These are phyloP conservation scores for Pristionchus japonicus DNA, from an alignment of 2,888 invertebrate genomes.

Conservation along the genomic window DNA sequence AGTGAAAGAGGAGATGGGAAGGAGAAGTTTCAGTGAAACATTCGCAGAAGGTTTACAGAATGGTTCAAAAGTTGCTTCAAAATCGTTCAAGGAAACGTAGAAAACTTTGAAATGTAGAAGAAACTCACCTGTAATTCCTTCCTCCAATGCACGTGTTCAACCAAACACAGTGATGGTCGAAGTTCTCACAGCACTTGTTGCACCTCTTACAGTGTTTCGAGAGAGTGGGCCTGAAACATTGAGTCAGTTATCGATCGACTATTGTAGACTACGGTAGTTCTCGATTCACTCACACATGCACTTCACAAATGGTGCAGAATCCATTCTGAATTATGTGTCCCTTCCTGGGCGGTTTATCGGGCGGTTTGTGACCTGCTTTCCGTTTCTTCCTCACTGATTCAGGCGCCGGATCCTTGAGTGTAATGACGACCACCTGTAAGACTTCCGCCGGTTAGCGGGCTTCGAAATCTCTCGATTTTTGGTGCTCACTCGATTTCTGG, in stretches of 20 bases:
- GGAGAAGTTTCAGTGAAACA: background rate
- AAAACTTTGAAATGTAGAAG: background rate
- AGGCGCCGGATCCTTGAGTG: slow-evolving; percentile 11
- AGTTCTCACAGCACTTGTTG: slow-evolving; percentile 94
- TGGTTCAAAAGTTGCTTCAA: no score
- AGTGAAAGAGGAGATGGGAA: background rate
- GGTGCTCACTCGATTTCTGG: no score
- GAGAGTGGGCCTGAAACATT: no score
- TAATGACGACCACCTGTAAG: slow-evolving; percentile 4
- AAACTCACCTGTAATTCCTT: slow-evolving; percentile 64
- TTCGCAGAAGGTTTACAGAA: background rate
- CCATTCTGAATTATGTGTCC: slow-evolving; percentile 80
- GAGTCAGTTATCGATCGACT: background rate
- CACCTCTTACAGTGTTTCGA: slow-evolving; percentile 94
- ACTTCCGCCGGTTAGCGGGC: background rate
- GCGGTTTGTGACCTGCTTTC: background rate
- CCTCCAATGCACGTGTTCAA: slow-evolving; percentile 94
- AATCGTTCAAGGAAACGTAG: no score
- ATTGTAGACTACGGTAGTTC: background rate
- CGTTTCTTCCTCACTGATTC: background rate
- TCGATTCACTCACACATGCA: slow-evolving; percentile 86
- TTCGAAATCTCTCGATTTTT: background rate
- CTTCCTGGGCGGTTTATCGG: background rate
- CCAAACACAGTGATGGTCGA: slow-evolving; percentile 99
- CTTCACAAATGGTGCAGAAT: slow-evolving; percentile 75